Base-by-base conservation (phyloP, 1,140 invertebrate genomes). In the Oreohelix idahoensis region DNA sequence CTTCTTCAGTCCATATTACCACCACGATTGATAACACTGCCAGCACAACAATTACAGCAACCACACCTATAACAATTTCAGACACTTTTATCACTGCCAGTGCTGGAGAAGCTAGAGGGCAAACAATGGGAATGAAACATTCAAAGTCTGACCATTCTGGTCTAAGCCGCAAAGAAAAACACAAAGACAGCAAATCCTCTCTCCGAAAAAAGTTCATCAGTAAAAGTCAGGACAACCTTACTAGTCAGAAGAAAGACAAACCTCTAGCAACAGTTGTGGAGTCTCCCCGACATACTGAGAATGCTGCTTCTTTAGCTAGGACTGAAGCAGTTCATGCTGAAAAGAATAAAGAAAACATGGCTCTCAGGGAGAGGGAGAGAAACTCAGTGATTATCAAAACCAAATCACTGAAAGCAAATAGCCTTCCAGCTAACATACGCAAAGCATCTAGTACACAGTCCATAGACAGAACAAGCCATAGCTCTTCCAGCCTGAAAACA, bases 191-290 rank as follows among this genome's bases (percentile, higher is more conserved):
- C 17, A 71, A 71, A 36, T n/a, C 39, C 1, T 0, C 39, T 10
- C 17, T 70, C 8, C 66, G 66, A 1, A 90, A 88, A 66, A 86
- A 87, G 17, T 92, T 89, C 45, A 84, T 92, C n/a, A 92, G 92
- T 80, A 92, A 92, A 86, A 92, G 92, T 83, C 91, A 92, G 75
- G 92, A 92, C 71, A 92, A 90, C 79, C 87, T 92, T 17, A 87
- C 88, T 4, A 89, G 88, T 79, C 84, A 86, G 71, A 89, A 86
- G 79, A 90, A 89, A 75, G 83, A 58, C 23, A 70, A 42, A 82
- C 87, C 86, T 66, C 17, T 87, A 83, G 83, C 84, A 39, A 88
- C 86, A 74, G 84, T 85, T 69, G 84, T 85, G 23, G 78, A 78
- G n/a, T 89, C 87, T 82, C 35, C 86, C 13, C 87, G 86, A 79